These are phyloP conservation scores for Macrocentrus cingulum DNA, from an alignment of 1,140 invertebrate genomes.

Conservation along the genomic window DNA sequence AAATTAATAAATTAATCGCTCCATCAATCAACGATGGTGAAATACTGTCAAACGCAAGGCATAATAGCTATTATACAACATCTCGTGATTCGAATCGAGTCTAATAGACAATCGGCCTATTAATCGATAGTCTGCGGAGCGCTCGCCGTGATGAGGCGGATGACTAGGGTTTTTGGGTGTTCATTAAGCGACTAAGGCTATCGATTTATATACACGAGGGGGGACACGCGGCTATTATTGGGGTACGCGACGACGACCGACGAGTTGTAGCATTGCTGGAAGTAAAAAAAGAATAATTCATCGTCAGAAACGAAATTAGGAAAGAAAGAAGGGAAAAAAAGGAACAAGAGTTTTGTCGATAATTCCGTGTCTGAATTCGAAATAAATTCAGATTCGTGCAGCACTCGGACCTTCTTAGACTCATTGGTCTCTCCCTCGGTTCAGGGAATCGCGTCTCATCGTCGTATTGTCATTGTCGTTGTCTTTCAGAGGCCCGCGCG, in stretches of 20 bases:
- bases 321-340: slow-evolving; percentile 2
- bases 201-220: slow-evolving; percentile 19
- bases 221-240: background rate
- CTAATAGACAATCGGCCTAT: slow-evolving; percentile 14
- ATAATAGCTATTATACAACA: background rate
- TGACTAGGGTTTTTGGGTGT: slow-evolving; percentile 23
- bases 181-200: slow-evolving; percentile 24
- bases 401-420: slow-evolving; percentile 3
- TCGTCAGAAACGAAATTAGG: background rate
- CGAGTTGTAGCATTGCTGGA: slow-evolving; percentile 9
- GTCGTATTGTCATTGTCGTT: background rate
- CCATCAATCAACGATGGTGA: no score
- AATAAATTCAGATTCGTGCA: slow-evolving; percentile 28
- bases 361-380: slow-evolving; percentile 24
- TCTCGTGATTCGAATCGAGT: background rate
- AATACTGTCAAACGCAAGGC: no score
- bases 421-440: background rate
- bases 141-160: slow-evolving; percentile 21
- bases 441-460: background rate
- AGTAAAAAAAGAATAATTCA: no score
- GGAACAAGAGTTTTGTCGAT: slow-evolving; percentile 18
- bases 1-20: no score
- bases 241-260: no score
- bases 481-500: background rate
- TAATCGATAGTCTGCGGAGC: slow-evolving; percentile 19